phyloP scores from a whole-genome alignment of 2,888 invertebrate genomes.

The Malthinus flaveolus region DNA sequence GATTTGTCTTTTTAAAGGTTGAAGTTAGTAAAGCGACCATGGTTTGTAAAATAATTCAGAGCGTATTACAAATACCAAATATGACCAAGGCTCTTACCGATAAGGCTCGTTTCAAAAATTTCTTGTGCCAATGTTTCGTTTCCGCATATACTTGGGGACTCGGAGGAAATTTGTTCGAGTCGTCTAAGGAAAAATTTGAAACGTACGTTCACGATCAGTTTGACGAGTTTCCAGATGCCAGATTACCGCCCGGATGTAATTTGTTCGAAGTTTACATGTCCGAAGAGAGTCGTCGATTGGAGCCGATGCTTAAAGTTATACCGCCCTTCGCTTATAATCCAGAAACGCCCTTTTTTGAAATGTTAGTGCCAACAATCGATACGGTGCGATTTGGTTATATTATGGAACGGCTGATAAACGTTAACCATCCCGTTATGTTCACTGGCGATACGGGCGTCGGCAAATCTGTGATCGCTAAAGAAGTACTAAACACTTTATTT shows the following conservation, averaged over 20 bases:
- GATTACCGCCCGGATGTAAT: constrained; percentile 69
- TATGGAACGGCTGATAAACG: constrained; percentile 72
- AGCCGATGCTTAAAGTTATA: constrained; percentile 78
- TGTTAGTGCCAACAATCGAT: constrained; percentile 88
- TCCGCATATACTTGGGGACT: constrained; percentile 85
- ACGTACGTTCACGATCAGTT: constrained; percentile 69
- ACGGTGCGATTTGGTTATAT: constrained; percentile 85
- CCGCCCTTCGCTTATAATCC: constrained; percentile 73
- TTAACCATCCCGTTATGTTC: constrained; percentile 78
- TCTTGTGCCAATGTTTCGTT: constrained; percentile 76
- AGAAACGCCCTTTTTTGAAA: constrained; percentile 80
- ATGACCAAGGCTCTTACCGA: constrained; percentile 56
- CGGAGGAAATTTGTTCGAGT: constrained; percentile 81
- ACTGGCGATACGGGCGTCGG: constrained; percentile 92
- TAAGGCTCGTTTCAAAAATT: constrained; percentile 63
- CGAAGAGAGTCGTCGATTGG: constrained; percentile 68
- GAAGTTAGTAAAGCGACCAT: constrained; percentile 81
- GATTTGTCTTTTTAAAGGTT: constrained; percentile 59
- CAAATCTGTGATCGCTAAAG: constrained; percentile 83
- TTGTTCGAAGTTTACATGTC: constrained; percentile 81
- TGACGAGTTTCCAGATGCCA: constrained; percentile 70
- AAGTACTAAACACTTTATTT: constrained; percentile 68
- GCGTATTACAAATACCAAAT: constrained; percentile 67
- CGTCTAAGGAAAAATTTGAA: constrained; percentile 71
- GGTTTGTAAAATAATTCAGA: constrained; percentile 73